Conservation (phyloP, 2,797 vertebrate genomes). For the Channa striata region DNA sequence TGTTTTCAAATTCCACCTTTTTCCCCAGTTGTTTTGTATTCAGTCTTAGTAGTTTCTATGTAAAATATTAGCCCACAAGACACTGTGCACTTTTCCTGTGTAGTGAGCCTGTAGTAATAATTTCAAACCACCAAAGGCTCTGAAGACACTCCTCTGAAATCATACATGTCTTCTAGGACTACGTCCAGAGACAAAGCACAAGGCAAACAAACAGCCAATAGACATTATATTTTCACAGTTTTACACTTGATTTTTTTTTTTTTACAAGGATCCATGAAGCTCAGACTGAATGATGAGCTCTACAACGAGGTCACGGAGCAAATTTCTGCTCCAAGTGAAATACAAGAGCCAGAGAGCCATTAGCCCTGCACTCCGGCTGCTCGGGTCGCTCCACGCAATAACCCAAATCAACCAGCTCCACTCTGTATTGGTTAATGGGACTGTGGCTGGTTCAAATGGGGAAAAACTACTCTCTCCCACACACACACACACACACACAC, state of each 20-base stretch:
- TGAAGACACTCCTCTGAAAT: constrained; percentile 22
- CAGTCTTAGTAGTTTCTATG: constrained; percentile 5
- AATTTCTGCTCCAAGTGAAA: constrained; percentile 72
- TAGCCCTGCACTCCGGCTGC: constrained; percentile 75
- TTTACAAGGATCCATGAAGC: constrained; percentile 46
- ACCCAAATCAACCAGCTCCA: constrained; percentile 78
- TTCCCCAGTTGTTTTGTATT: neutral
- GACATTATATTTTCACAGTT: constrained; percentile 53
- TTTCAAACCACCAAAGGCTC: constrained; percentile 36
- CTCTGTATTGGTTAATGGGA: constrained; percentile 79
- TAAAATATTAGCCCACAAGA: constrained; percentile 16
- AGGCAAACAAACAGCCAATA: constrained; percentile 58
- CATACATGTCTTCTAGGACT: constrained; percentile 16
- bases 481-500: constrained; percentile 18
- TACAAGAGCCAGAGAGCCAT: constrained; percentile 74
- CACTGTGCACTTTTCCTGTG: constrained; percentile 12
- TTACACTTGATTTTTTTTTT: constrained; percentile 34
- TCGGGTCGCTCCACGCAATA: constrained; percentile 72
- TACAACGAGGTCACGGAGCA: constrained; percentile 68
- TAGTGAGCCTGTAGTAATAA: constrained; percentile 16
- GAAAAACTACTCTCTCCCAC: constrained; percentile 48
- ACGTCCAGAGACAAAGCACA: constrained; percentile 31
- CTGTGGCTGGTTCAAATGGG: constrained; percentile 69
- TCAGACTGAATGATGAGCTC: constrained; percentile 74
- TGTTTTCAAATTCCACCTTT: constrained; percentile 2